phyloP scores from a whole-genome alignment of 2,888 invertebrate genomes.

The Torymus auratus region DNA sequence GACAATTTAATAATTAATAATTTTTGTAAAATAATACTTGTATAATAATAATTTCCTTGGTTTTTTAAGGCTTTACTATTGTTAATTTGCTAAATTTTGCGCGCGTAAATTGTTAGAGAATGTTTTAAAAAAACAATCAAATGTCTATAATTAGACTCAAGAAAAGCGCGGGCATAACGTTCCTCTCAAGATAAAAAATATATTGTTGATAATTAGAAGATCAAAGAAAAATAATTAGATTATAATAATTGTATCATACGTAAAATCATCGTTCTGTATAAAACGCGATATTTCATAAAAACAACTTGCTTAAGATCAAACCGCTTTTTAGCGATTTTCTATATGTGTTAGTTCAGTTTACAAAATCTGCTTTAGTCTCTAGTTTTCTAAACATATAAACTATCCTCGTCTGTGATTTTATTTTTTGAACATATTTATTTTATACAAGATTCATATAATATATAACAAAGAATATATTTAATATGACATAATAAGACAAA shows the following conservation, averaged over 20 bases:
- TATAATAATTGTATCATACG: conserved; percentile 5
- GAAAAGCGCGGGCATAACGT: conserved; percentile 54
- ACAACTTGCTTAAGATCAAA: not conserved
- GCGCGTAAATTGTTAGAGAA: conserved; percentile 19
- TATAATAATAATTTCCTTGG: conserved; percentile 4
- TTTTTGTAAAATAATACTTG: conserved; percentile 19
- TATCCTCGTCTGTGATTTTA: conserved; percentile 55
- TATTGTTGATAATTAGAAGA: conserved; percentile 34
- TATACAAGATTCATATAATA: conserved; percentile 21
- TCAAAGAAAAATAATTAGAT: conserved; percentile 34
- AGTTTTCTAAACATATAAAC: conserved; percentile 38
- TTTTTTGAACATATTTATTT: conserved; percentile 50
- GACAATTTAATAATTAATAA: not conserved
- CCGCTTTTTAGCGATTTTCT: conserved; percentile 14
- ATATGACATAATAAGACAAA: conserved; percentile 20
- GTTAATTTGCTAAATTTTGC: conserved; percentile 14
- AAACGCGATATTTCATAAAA: conserved; percentile 9
- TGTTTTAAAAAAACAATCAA: conserved; percentile 36
- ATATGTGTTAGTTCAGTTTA: conserved; percentile 23
- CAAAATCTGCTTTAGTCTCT: conserved; percentile 24
- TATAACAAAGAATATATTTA: conserved; percentile 30
- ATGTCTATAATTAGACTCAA: conserved; percentile 35
- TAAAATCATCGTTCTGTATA: conserved; percentile 1
- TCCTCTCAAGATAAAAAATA: conserved; percentile 50
- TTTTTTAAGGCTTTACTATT: not conserved